Base-by-base conservation (phyloP, 1,140 invertebrate species). In the Eufriesea mexicana region DNA sequence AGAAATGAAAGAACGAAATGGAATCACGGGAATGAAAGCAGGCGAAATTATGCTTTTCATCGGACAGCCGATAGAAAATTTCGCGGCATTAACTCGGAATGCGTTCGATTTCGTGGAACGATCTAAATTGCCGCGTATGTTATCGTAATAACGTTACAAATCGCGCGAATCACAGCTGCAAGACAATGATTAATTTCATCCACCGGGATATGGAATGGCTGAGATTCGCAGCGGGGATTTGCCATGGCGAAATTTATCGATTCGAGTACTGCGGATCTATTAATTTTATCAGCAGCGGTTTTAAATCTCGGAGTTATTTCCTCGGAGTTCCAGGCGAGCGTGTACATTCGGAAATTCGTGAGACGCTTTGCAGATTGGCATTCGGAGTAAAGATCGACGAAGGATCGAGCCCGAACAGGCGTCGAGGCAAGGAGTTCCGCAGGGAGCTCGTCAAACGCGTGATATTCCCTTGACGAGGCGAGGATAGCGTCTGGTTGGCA, bases 181-280 rank as follows among this genome's bases (percentile, higher is more conserved):
- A 25, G 55, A 74, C 35, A 59, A 74, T 45, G 71, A 74, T 74
- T 74, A 45, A 59, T 74, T 74, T 74, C 45, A 74, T 74, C 55
- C 54, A 18, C 35, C 7, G 35, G 5, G 28, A 57, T n/a, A 57
- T 57, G 70, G n/a, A 73, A 72, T n/a, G 42, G 28, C 12, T 2
- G 49, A 18, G 6, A 25, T 61, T 47, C 8, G 14, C 20, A 9
- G 9, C 5, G 9, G 55, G 71, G 59, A 47, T 73, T n/a, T 6
- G 16, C 71, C 23, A 7, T 8, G 14, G 14, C 12, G 45, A 57
- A 51, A 76, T 76, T 76, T 76, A 76, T 64, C 47, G 18, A 12
- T 42, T 35, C 59, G 5, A 25, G 35, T 28, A 42, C 20, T 42
- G 74, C 45, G 14, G 35, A 76, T 51, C 20, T 64, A 64, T 64